A percentile compares a stretch with the other conserved stretches of the same genome.
Conservation (phyloP, 2,113 vertebrate genomes). For the Urocolius indicus region DNA sequence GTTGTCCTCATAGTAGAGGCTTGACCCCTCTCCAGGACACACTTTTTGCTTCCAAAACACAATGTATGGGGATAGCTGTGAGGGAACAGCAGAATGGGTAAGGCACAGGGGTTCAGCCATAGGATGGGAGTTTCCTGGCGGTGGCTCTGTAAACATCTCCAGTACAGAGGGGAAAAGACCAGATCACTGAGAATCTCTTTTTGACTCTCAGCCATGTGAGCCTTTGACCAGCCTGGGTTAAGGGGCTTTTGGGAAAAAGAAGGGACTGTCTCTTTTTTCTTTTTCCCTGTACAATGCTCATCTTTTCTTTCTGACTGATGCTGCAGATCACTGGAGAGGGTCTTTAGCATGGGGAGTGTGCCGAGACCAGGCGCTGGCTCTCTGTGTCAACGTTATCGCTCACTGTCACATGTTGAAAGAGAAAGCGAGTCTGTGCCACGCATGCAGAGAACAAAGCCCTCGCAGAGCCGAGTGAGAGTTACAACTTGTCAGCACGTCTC, state of each 20-base stretch:
- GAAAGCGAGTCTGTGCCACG: not conserved
- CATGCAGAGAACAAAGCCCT: slow-evolving; percentile 49
- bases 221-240: not conserved
- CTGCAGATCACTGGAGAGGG: not conserved
- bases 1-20: not conserved
- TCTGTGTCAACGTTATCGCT: slow-evolving; percentile 11
- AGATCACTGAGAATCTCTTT: not conserved
- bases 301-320: not conserved
- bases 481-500: slow-evolving; percentile 60
- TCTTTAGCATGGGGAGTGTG: not conserved
- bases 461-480: slow-evolving; percentile 28
- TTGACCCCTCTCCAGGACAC: not conserved
- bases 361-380: not conserved
- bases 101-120: not conserved
- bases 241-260: not conserved
- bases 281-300: not conserved
- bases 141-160: not conserved
- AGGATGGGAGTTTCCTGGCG: not conserved
- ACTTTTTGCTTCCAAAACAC: not conserved
- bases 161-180: accelerated
- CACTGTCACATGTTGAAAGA: slow-evolving; percentile 30
- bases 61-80: not conserved
- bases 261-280: accelerated
- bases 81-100: not conserved
- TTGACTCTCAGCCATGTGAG: accelerated